Conservation (phyloP, 2,113 vertebrate species). For the Rhea pennata region DNA sequence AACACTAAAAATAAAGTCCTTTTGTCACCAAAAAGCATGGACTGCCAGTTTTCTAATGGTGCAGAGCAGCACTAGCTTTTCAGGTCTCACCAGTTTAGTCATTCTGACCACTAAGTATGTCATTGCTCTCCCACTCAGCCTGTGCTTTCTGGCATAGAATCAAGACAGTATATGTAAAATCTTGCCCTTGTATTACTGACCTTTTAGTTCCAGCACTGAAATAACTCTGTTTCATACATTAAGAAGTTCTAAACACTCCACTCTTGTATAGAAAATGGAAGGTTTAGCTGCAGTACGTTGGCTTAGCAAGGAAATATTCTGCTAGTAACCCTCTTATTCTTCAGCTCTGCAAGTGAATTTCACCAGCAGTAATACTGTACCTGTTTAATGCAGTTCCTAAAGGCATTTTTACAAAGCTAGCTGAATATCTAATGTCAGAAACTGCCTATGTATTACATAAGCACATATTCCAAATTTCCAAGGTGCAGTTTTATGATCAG, state of each 20-base stretch:
- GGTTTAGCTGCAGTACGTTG: neutral
- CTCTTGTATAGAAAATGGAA: neutral
- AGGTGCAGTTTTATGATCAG: neutral
- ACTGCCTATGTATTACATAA: neutral
- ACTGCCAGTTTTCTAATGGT: constrained; percentile 45
- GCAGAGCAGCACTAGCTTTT: constrained; percentile 30
- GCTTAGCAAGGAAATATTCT: neutral
- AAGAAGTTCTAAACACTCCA: constrained; percentile 3
- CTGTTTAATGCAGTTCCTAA: neutral
- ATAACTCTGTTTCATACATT: constrained; percentile 26
- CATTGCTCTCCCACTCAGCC: constrained; percentile 26
- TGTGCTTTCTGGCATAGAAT: neutral
- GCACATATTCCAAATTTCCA: neutral
- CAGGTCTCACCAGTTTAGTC: constrained; percentile 41
- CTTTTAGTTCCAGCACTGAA: constrained; percentile 1
- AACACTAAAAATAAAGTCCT: constrained; percentile 65
- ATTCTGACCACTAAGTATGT: constrained; percentile 27
- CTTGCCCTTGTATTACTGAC: constrained; percentile 19
- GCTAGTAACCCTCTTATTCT: neutral
- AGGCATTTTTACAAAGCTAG: neutral
- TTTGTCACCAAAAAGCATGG: constrained; percentile 49
- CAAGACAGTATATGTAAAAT: constrained; percentile 27
- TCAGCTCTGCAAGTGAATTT: neutral
- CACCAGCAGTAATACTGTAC: neutral
- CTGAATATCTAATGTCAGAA: neutral